Evolutionary conservation across 2,888 invertebrate species (phyloP).

Genomic region (Marasmarcha lunaedactyla): DNA sequence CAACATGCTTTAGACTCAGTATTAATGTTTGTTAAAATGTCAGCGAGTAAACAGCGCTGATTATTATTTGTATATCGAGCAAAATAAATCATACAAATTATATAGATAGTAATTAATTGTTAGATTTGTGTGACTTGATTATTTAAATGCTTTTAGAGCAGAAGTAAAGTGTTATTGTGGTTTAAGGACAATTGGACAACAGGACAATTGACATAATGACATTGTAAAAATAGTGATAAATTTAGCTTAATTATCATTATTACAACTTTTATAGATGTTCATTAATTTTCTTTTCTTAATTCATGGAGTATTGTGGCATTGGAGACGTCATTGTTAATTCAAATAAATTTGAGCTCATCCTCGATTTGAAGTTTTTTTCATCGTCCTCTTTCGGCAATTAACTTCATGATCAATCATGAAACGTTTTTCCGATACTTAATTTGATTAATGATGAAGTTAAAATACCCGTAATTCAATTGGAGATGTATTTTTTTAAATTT

Average conservation of each 20-base stretch:
- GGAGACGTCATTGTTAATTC: constrained; percentile 70
- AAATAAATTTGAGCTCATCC: constrained; percentile 69
- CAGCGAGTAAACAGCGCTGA: constrained; percentile 39
- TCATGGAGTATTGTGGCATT: constrained; percentile 68
- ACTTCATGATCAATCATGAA: background rate
- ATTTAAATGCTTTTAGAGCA: constrained; percentile 69
- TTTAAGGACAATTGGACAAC: constrained; percentile 64
- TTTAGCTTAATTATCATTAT: constrained; percentile 70
- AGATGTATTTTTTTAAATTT: too few relatives aligned
- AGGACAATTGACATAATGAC: constrained; percentile 71
- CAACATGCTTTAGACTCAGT: constrained; percentile 62
- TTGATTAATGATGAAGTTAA: too few relatives aligned
- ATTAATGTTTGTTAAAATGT: constrained; percentile 57
- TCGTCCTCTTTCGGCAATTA: constrained; percentile 4
- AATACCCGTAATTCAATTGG: too few relatives aligned
- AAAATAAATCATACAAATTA: constrained; percentile 64
- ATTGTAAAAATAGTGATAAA: constrained; percentile 70
- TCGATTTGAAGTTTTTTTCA: constrained; percentile 50
- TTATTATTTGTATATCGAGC: constrained; percentile 66
- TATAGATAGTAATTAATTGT: constrained; percentile 69
- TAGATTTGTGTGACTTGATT: constrained; percentile 69
- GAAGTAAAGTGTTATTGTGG: constrained; percentile 67
- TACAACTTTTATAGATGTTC: constrained; percentile 71
- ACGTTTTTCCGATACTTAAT: too few relatives aligned
- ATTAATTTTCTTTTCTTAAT: constrained; percentile 67